A percentile compares a stretch with the other conserved stretches of the same genome.
These are phyloP conservation scores for Bombus turneri DNA, from an alignment of 1,140 invertebrate species.

Conservation along the genomic window DNA sequence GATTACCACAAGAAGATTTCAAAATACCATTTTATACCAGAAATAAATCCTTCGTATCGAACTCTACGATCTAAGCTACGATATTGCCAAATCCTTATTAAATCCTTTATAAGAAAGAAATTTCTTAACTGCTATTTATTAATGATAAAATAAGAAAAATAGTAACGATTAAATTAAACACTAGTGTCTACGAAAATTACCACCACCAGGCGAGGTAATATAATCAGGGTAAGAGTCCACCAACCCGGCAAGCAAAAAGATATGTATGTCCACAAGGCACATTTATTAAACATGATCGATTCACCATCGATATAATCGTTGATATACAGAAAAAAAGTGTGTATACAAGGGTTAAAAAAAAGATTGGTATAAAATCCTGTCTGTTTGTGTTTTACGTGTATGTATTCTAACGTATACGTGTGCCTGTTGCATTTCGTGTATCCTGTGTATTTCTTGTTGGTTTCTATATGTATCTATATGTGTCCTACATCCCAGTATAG, in stretches of 20 bases:
- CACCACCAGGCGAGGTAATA: constrained; percentile 79
- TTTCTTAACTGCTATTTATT: not conserved
- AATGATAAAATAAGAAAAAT: not conserved
- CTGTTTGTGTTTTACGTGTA: not conserved
- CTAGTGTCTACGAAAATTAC: constrained; percentile 75
- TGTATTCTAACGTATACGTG: no score
- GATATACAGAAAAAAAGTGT: constrained; percentile 70
- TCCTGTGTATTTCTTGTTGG: not conserved
- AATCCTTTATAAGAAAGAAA: constrained; percentile 1
- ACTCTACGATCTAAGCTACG: not conserved
- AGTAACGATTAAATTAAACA: not conserved
- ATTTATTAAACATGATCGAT: constrained; percentile 83
- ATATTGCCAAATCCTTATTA: not conserved
- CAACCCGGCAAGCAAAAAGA: constrained; percentile 82
- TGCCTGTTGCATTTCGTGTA: not conserved
- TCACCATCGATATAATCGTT: constrained; percentile 77
- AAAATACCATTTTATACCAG: not conserved
- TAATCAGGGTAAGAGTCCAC: constrained; percentile 80
- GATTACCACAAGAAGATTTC: not conserved
- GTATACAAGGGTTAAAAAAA: constrained; percentile 73
- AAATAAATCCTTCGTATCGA: not conserved
- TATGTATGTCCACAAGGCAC: constrained; percentile 81
- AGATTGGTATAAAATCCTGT: constrained; percentile 57
- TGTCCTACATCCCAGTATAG: constrained; percentile 59
- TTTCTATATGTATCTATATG: constrained; percentile 35